Conservation (phyloP, 2,113 vertebrate genomes). For the Podarcis cretensis region DNA sequence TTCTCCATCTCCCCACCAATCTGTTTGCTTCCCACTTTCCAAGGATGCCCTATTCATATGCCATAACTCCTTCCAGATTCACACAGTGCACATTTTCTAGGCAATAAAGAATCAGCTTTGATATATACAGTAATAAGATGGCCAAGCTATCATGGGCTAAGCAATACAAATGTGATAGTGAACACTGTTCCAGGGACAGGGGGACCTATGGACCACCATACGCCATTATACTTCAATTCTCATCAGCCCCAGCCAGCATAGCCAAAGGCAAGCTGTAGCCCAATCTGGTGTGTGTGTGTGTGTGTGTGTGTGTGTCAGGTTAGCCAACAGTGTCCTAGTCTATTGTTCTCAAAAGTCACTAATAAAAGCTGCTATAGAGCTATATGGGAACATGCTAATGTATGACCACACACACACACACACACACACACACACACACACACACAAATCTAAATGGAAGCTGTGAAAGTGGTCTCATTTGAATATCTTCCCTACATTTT, state of each 20-base stretch:
- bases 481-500: constrained; percentile 10
- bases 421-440: neutral
- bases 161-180: neutral
- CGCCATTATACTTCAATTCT: neutral
- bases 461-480: constrained; percentile 8
- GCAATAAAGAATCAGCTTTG: neutral
- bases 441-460: neutral
- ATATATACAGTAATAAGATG: no score
- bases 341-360: neutral
- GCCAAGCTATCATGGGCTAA: neutral
- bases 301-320: neutral
- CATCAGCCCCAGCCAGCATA: neutral
- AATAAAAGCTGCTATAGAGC: neutral
- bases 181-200: neutral
- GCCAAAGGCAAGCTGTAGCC: neutral
- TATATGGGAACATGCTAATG: neutral
- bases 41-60: neutral
- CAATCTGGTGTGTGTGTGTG: neutral
- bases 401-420: neutral
- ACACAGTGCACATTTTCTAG: neutral
- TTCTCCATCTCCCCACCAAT: neutral
- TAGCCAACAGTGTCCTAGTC: neutral
- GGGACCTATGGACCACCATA: neutral
- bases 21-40: neutral
- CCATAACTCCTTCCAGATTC: neutral